A percentile compares a stretch with the other conserved stretches of the same genome.
phyloP scores from a whole-genome alignment of 1,140 invertebrate genomes.

The Acromyrmex echinatior region DNA sequence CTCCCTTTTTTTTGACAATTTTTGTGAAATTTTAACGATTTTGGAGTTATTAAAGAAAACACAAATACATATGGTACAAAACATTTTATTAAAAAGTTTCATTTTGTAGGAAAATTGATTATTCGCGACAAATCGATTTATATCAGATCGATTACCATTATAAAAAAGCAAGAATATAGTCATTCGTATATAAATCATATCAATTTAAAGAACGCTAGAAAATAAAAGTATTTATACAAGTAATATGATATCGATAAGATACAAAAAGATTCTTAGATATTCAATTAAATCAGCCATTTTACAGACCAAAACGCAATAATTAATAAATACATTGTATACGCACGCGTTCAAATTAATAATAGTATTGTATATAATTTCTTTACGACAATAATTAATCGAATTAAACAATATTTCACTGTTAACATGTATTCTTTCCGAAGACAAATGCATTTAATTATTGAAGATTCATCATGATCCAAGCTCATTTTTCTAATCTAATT shows the following conservation, averaged over 20 bases:
- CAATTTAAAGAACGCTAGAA: slow-evolving; percentile 17
- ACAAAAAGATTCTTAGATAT: slow-evolving; percentile 25
- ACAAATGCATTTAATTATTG: slow-evolving; percentile 44
- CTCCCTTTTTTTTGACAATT: background rate
- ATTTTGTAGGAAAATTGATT: slow-evolving; percentile 77
- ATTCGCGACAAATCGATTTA: slow-evolving; percentile 77
- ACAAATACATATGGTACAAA: slow-evolving; percentile 73
- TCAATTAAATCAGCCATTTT: background rate
- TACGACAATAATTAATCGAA: background rate
- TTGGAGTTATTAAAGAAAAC: background rate
- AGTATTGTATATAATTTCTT: background rate
- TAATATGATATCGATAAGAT: slow-evolving; percentile 19
- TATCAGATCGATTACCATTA: slow-evolving; percentile 32
- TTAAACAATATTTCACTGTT: slow-evolving; percentile 15
- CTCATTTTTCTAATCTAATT: background rate
- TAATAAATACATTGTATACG: background rate
- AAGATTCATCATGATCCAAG: background rate
- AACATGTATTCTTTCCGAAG: background rate
- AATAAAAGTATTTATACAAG: slow-evolving; percentile 37
- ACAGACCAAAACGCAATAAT: background rate
- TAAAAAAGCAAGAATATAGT: slow-evolving; percentile 28
- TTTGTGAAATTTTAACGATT: background rate
- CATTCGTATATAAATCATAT: background rate
- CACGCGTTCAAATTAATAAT: background rate
- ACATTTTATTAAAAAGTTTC: slow-evolving; percentile 83